Evolutionary conservation across 2,797 vertebrate species (phyloP).

Genomic region (Astyanax mexicanus): DNA sequence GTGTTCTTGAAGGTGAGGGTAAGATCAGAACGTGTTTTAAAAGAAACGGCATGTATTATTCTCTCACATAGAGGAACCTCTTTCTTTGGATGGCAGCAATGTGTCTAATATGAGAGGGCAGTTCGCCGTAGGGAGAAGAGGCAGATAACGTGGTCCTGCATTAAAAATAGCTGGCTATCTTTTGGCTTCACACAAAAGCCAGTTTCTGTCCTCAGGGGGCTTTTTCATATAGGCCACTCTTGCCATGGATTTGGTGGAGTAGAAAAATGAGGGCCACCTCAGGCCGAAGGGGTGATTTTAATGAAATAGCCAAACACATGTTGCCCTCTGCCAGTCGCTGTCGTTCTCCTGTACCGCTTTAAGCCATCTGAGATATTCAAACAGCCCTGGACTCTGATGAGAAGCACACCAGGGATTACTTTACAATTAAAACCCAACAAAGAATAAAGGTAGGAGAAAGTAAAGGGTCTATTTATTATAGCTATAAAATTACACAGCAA

Average conservation of each 20-base stretch:
- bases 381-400: neutral
- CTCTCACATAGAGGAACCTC: neutral
- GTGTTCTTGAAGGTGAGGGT: conserved; percentile 5
- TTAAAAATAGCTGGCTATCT: conserved; percentile 51
- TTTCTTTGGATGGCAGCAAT: conserved; percentile 40
- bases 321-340: neutral
- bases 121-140: conserved; percentile 32
- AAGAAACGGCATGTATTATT: conserved; percentile 21
- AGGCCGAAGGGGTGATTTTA: conserved; percentile 23
- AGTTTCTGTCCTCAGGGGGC: conserved; percentile 39
- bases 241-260: conserved; percentile 11
- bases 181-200: conserved; percentile 39
- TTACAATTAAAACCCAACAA: neutral
- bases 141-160: conserved; percentile 26
- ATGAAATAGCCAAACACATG: conserved; percentile 4
- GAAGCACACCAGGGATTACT: neutral
- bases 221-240: conserved; percentile 50
- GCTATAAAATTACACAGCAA: neutral
- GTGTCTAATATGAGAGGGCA: conserved; percentile 49
- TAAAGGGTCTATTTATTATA: neutral
- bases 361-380: conserved; percentile 3
- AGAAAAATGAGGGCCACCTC: conserved; percentile 15
- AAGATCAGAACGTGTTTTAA: conserved; percentile 24
- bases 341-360: neutral
- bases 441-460: neutral